Base-by-base conservation (phyloP, 2,888 invertebrate species). In the Formica aserva region DNA sequence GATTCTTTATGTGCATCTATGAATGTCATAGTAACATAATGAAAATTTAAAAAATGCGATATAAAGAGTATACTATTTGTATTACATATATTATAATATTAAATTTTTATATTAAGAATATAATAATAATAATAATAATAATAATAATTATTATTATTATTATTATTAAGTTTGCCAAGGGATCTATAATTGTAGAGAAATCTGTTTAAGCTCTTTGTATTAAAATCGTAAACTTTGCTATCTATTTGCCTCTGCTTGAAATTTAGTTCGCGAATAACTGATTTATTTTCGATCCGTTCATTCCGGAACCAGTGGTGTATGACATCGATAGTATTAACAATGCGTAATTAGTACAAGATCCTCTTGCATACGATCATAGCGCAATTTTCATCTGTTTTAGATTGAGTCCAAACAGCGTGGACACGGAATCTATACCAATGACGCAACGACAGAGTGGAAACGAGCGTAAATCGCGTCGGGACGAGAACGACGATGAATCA, bases 401-500 rank as follows among this genome's bases (percentile, higher is more conserved):
- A 74, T 83, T 93, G 52, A 92, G 86, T 86, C 93, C 93, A 52
- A 91, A 87, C 15, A 92, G 88, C 45, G 69, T 86, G 13, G 89
- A 90, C n/a, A 71, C 87, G 8, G 93, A 94, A 83, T 92, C 91
- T 86, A 94, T 94, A 84, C 93, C 93, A 13, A 94, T 93, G 78
- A 80, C 91, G 3, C 91, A 93, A 38, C 86, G 92, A 69, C 92
- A 92, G 26, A 87, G 90, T 32, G 91, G 92, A 48, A 94, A 92
- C 41, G 93, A 93, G 22, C 91, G 93, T 29, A 91, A 92, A 35
- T 55, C 90, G 45, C 92, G 92, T 85, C 91, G 92, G 18, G 92
- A 91, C 52, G 91, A 94, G 74, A 93, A 93, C 8, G 94, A 94
- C 60, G 92, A 92, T 45, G 94, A 95, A 88, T 93, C 94, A 18